Conservation (phyloP, 2,113 vertebrate species). For the Ceuthmochares aereus region DNA sequence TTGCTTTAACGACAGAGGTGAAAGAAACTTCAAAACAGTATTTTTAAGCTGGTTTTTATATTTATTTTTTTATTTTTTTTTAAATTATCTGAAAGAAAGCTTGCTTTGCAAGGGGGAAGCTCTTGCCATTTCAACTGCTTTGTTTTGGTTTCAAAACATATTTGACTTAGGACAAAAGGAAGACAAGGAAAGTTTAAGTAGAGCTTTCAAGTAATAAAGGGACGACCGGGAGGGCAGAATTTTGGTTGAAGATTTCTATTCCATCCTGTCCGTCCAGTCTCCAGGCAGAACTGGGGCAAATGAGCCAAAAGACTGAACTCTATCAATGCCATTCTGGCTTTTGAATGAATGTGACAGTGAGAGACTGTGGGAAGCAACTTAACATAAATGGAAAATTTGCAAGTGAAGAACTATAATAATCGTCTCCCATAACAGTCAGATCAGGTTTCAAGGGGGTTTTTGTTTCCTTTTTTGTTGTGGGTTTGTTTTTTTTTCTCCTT, state of each 20-base stretch:
- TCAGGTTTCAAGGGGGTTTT: not conserved
- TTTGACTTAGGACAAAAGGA: constrained; percentile 15
- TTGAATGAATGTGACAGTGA: constrained; percentile 64
- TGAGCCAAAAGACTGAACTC: constrained; percentile 31
- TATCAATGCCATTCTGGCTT: constrained; percentile 54
- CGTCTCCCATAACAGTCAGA: constrained; percentile 48
- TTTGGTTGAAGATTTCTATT: constrained; percentile 44
- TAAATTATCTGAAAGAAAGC: not conserved
- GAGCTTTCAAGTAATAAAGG: not conserved
- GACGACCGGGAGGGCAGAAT: constrained; percentile 10
- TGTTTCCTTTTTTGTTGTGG: not conserved
- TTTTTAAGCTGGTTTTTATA: not conserved
- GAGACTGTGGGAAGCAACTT: constrained; percentile 65
- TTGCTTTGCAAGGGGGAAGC: not conserved
- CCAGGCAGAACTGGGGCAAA: constrained; percentile 8
- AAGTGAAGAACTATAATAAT: constrained; percentile 66
- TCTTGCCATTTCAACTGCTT: constrained; percentile 26
- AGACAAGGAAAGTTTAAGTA: constrained; percentile 33
- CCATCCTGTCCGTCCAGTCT: constrained; percentile 46
- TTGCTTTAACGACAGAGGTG: not conserved
- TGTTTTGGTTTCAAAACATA: constrained; percentile 40
- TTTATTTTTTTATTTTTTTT: not conserved
- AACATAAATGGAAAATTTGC: constrained; percentile 69
- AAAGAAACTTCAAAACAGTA: not conserved
- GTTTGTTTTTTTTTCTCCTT: not conserved